Conservation (phyloP, 1,140 invertebrate species). For the Calliopsis andreniformis region DNA sequence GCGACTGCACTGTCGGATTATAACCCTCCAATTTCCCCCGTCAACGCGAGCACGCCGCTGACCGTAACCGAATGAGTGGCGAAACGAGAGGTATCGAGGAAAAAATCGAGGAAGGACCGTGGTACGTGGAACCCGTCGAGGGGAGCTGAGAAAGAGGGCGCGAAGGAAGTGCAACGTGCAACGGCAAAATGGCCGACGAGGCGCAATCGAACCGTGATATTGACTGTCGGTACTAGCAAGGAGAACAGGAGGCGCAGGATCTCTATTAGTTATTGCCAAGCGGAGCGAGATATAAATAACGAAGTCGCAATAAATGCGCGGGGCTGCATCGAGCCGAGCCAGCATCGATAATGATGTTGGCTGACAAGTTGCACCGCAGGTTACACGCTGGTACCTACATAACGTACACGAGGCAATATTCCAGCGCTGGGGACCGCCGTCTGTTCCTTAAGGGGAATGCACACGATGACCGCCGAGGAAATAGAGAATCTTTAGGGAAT, state of each 20-base stretch:
- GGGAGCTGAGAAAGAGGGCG: background rate
- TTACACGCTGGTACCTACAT: conserved; percentile 60
- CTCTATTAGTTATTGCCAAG: conserved; percentile 61
- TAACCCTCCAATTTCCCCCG: conserved; percentile 9
- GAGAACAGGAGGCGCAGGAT: conserved; percentile 25
- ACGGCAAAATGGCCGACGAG: conserved; percentile 20
- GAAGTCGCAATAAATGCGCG: conserved; percentile 56
- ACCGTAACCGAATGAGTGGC: no score
- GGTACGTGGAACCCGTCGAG: background rate
- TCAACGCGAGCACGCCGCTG: background rate
- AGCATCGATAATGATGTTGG: conserved; percentile 74
- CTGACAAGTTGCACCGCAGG: conserved; percentile 72
- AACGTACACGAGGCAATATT: conserved; percentile 46
- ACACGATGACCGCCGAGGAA: background rate
- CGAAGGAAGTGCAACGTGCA: background rate
- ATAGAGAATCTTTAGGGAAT: background rate
- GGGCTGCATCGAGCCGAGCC: conserved; percentile 36
- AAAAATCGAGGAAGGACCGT: no score
- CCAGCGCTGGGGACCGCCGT: conserved; percentile 26
- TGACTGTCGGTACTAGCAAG: background rate
- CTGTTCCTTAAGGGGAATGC: conserved; percentile 16
- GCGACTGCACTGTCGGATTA: background rate
- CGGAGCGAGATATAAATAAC: conserved; percentile 62
- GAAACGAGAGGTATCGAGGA: background rate
- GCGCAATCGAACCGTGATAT: conserved; percentile 25